Evolutionary conservation across 1,140 invertebrate genomes (phyloP).

Genomic region (Lepidurus packardi): DNA sequence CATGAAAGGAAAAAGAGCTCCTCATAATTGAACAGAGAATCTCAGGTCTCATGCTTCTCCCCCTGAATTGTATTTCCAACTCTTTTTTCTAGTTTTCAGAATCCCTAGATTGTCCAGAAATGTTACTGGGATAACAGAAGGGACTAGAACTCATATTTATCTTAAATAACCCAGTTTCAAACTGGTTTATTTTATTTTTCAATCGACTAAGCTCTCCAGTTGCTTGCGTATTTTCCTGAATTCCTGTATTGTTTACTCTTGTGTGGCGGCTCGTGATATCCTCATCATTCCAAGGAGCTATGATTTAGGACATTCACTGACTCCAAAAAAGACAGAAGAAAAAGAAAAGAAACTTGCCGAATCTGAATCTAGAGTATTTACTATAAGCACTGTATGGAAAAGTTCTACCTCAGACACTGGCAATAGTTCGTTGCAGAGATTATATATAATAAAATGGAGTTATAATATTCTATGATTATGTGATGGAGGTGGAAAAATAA

Average conservation of each 20-base stretch:
- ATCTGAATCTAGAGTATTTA: not conserved
- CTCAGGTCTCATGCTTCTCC: not conserved
- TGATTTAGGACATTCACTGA: too few relatives aligned
- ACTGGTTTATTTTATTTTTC: too few relatives aligned
- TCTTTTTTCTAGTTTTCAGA: not conserved
- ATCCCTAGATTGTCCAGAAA: too few relatives aligned
- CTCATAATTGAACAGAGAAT: constrained; percentile 68
- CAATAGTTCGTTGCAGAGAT: not conserved
- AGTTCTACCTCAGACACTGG: constrained; percentile 12
- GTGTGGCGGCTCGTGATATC: too few relatives aligned
- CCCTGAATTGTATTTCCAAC: not conserved
- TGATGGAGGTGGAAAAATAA: not conserved
- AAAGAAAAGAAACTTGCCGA: not conserved
- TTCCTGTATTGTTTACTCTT: too few relatives aligned
- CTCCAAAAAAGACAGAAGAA: too few relatives aligned
- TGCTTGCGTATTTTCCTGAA: too few relatives aligned
- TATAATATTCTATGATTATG: not conserved
- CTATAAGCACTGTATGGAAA: not conserved
- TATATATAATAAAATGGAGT: not conserved
- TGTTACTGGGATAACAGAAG: too few relatives aligned
- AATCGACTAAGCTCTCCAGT: too few relatives aligned
- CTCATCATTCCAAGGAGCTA: too few relatives aligned
- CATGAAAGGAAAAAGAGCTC: constrained; percentile 86
- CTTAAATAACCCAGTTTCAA: too few relatives aligned
- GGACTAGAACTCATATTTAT: too few relatives aligned